Base-by-base conservation (phyloP, 2,888 invertebrate genomes). In the Reticulitermes lucifugus region DNA sequence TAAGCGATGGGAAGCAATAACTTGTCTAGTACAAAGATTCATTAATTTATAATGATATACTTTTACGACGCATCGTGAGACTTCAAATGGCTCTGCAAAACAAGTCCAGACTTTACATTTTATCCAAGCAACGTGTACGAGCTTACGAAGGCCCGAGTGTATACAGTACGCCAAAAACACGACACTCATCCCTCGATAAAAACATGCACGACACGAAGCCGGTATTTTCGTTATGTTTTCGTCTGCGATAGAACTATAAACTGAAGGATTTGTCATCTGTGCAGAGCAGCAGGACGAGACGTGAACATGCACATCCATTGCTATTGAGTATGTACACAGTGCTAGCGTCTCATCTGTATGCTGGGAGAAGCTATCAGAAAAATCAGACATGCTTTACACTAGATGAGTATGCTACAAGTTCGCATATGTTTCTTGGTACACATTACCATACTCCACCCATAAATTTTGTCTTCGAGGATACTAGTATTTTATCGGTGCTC, bases 311-410 rank as follows among this genome's bases (percentile, higher is more conserved):
- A 70, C 12, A 9, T 70, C 7, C 70, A 70, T n/a, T 70, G 14
- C 25, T 70, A 70, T 10, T 70, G 35, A 35, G 35, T 35, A 70
- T 70, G 70, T 70, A 70, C 70, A 70, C 70, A 70, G 3, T 25
- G 70, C 70, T 70, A n/a, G 70, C 22, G 70, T 18, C 25, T 70
- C 70, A 70, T 70, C n/a, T 70, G 70, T 70, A 70, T 70, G 70
- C 70, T 18, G 70, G 3, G 55, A 25, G 70, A 22, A 70, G 10
- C 70, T 10, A 25, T 3, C 70, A 70, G 70, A 70, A 70, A 70
- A 70, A 70, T n/a, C 70, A 70, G 70, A 2, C 70, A 22, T n/a
- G 70, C 22, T 70, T 70, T 70, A 70, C 7, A 70, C n/a, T 10
- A 25, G 5, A 70, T 4, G 70, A 70, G 14, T 70, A 70, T 1